A percentile compares a stretch with the other conserved stretches of the same genome.
Conservation (phyloP, 2,113 vertebrate genomes). For the Formicarius rufipectus region DNA sequence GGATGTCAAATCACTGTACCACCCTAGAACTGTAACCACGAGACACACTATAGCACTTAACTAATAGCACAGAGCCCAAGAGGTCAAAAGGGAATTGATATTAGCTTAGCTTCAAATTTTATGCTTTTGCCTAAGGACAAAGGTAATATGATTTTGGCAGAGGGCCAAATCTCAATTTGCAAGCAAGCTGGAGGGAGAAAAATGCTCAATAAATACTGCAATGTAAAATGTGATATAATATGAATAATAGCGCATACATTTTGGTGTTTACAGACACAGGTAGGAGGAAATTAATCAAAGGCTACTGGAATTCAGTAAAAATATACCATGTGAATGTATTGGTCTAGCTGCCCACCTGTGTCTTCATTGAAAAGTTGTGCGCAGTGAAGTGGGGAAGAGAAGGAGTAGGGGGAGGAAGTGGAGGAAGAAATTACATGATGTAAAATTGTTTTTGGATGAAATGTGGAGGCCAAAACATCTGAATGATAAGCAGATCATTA, state of each 20-base stretch:
- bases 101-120: conserved; percentile 55
- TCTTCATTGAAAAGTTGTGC: not conserved
- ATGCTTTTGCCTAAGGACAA: conserved; percentile 33
- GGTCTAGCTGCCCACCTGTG: not conserved
- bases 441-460: conserved; percentile 13
- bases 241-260: not conserved
- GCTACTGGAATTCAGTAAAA: not conserved
- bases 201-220: not conserved
- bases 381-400: not conserved
- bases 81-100: conserved; percentile 41
- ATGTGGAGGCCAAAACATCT: conserved; percentile 16
- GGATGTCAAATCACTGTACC: not conserved
- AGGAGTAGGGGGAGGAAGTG: not conserved
- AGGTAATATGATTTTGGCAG: conserved; percentile 25
- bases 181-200: not conserved
- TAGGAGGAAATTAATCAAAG: conserved; percentile 22
- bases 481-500: conserved; percentile 38
- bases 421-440: not conserved
- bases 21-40: not conserved
- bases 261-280: not conserved
- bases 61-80: conserved; percentile 1
- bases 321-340: not conserved
- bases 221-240: conserved; percentile 44
- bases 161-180: conserved; percentile 24
- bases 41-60: not conserved